Base-by-base conservation (phyloP, 2,113 vertebrate species). In the Mellivora capensis region DNA sequence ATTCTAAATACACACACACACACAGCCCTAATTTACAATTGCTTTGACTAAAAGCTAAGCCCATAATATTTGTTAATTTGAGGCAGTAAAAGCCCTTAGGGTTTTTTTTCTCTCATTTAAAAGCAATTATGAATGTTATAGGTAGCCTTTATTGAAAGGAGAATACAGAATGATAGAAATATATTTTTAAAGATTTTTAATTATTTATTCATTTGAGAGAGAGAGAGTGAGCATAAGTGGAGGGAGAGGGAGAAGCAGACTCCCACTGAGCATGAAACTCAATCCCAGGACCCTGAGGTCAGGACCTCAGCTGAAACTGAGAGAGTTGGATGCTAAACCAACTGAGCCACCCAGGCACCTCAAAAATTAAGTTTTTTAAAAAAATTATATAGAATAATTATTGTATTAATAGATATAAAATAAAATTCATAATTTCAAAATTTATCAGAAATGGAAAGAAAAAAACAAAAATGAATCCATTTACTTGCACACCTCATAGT, bases 41-140 rank as follows among this genome's bases (percentile, higher is more conserved):
- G 25, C 14, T 29, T 77, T 81, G 67, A 62, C 6, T 93, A 69
- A 62, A 93, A 23, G 0, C 80, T 93, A 44, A 61, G 29, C 34
- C 20, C 94, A 87, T 64, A 62, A 9, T 76, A 42, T 69, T 69
- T 69, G 17, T 44, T 57, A 93, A 86, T 44, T 57, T 54, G n/a
- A 44, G 67, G 12, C 14, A 69, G 1, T 67, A 44, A 69, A 62
- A 57, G 12, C 3, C 52, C 8, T 0, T 42, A n/a, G 49, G 49
- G 49, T 15, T 52, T 21, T 52, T 8, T 13, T 5, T 4, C 7
- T 3, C 69, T 25, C 37, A 72, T 42, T 74, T 34, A 27, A 97
- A 95, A 42, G 61, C 95, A 23, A 67, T 23, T 74, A 69, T 64
- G 49, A 86, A 91, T 94, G 79, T 93, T n/a, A 87, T 77, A 18